Evolutionary conservation across 2,797 vertebrate species (phyloP), one percentile per base, ranked within the genome.

Genomic region (Sarcoramphus papa): DNA sequence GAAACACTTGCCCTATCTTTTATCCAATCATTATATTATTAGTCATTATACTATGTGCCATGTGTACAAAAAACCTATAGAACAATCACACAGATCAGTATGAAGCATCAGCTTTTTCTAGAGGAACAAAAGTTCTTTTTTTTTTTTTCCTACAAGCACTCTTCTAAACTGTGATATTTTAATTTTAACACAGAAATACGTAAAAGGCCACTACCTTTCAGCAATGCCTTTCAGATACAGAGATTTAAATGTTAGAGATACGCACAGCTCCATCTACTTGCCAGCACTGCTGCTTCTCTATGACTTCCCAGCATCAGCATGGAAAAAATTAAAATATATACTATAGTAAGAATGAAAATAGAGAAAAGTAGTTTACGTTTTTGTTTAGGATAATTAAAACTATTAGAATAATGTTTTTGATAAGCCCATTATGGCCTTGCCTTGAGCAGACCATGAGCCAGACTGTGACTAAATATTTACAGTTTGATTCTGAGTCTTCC

Each of bases 371-470:
- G 33, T 43, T 83, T 31, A 31, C 45, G 6, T 14, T 47, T 91
- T 72, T 88, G 12, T 54, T 85, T 57, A 93, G 37, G 22, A 67
- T 75, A 93, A 95, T 93, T 90, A 90, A 82, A 92, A 69, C 51
- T 77, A 92, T 92, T 81, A 90, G 31, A 80, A 91, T 21, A 33
- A 69, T 12, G 4, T 31, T 92, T 88, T 79, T 93, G 62, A 95
- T 35, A 69, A 92, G 77, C 21, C 27, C 5, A 20, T 74, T 57
- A 57, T 12, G 40, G 43, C 45, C 40, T 68, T 79, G 65, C 88
- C 83, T 81, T 81, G 69, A 92, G 88, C 93, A 81, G 62, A 83
- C 43, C 54, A 63, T 10, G 37, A 91, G 60, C 45, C 63, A 92
- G 74, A 65, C 27, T 37, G 22, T 65, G 76, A 96, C 65, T 63